Conservation (phyloP, 2,888 invertebrate species). For the Parapristionchus giblindavisi region DNA sequence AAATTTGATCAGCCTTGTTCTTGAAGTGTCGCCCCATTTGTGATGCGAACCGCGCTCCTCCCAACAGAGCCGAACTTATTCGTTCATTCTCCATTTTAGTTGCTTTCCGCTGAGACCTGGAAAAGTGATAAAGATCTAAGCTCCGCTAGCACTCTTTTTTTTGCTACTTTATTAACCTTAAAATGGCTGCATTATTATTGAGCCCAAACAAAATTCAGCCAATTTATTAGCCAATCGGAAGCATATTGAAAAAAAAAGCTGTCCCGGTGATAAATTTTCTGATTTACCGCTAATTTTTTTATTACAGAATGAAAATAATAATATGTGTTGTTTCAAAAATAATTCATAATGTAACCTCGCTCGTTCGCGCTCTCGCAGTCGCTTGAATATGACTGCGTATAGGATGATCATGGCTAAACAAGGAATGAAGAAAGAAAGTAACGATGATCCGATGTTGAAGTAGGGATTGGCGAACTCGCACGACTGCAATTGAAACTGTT, state of each 20-base stretch:
- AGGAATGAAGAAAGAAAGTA: slow-evolving; percentile 98
- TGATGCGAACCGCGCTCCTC: slow-evolving; percentile 64
- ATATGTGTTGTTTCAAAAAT: slow-evolving; percentile 14
- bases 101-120: slow-evolving; percentile 35
- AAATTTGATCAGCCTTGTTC: slow-evolving; percentile 63
- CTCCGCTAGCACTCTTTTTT: no score
- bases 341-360: slow-evolving; percentile 49
- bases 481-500: slow-evolving; percentile 52
- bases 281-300: no score
- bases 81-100: slow-evolving; percentile 38
- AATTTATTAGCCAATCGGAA: no score
- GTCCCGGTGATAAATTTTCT: no score
- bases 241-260: no score
- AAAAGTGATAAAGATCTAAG: not conserved
- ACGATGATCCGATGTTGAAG: slow-evolving; percentile 95
- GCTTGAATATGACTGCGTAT: slow-evolving; percentile 93
- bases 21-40: slow-evolving; percentile 67
- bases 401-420: slow-evolving; percentile 97
- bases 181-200: no score
- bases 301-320: no score
- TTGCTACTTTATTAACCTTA: no score
- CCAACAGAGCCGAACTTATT: slow-evolving; percentile 63
- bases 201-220: no score
- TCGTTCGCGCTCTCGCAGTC: slow-evolving; percentile 73
- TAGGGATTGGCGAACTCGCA: slow-evolving; percentile 97